Evolutionary conservation across 2,888 invertebrate genomes (phyloP).

Genomic region (Hoplodrina blanda): DNA sequence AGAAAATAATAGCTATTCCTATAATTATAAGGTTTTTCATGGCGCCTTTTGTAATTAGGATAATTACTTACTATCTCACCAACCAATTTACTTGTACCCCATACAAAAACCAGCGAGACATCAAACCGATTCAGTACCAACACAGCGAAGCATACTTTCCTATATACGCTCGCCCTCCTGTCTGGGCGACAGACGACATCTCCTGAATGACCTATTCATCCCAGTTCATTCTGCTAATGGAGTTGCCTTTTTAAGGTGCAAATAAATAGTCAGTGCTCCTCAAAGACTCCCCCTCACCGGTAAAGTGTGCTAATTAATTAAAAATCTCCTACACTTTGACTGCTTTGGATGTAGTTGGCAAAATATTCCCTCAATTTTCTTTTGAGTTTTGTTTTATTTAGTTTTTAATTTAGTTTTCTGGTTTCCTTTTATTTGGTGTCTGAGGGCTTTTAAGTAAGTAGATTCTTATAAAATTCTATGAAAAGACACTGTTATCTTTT

Average conservation of each 20-base stretch:
- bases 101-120: conserved; percentile 31
- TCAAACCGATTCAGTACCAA: conserved; percentile 38
- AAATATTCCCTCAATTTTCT: conserved; percentile 40
- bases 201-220: conserved; percentile 85
- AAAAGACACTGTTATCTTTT: conserved; percentile 29
- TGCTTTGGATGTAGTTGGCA: conserved; percentile 17
- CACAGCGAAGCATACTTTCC: conserved; percentile 33
- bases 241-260: conserved; percentile 86
- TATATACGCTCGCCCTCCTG: conserved; percentile 33
- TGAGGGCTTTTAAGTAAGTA: conserved; percentile 25
- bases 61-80: conserved; percentile 5
- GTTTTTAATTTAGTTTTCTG: conserved; percentile 38
- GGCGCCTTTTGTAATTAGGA: conserved; percentile 13
- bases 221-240: conserved; percentile 88
- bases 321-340: conserved; percentile 59
- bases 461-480: conserved; percentile 24
- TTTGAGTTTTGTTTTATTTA: conserved; percentile 36
- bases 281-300: conserved; percentile 69
- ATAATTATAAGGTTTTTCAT: background rate
- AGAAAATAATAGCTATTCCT: background rate
- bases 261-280: conserved; percentile 79
- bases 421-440: conserved; percentile 26
- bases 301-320: conserved; percentile 83
- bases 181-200: conserved; percentile 70
- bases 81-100: conserved; percentile 31